Evolutionary conservation across 1,140 invertebrate species (phyloP), one percentile per base, ranked within the genome.

Genomic region (Penaeus japonicus): DNA sequence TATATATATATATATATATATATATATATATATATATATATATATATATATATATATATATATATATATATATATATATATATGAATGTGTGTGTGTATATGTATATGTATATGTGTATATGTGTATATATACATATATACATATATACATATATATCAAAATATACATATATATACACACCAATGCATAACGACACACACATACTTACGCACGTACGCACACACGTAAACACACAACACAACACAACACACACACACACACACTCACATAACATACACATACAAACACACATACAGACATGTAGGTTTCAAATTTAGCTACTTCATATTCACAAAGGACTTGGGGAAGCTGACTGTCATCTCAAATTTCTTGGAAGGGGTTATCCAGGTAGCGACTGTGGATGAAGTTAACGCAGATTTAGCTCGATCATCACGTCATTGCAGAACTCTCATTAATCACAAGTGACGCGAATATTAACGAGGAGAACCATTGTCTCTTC

Each of bases 61-160:
- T 79, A 39, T 79, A 79, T 79, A 79, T 79, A 79, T 79, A 79
- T 79, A 79, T 79, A 79, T 79, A 39, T 79, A 79, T 79, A 79
- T 79, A 79, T 79, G 53, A 47, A 79, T 79, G 53, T 79, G 53
- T 79, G 22, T 80, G 24, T 53, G n/a, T 79, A 79, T 79, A 79
- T 79, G 53, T 53, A 80, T 80, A 80, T 80, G 24, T 53, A 80
- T 53, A 80, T 80, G 22, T 22, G n/a, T n/a, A 5, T n/a, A 70
- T n/a, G n/a, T n/a, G n/a, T 70, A 70, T 22, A 70, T 70, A 70
- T 70, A 70, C 30, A n/a, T n/a, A 70, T n/a, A 70, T 70, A 70
- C 30, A 5, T n/a, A 70, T 70, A 70, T n/a, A n/a, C 1, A 70
- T 17, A 70, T 70, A 70, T n/a, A n/a, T n/a, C n/a, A n/a, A n/a